Base-by-base conservation (phyloP, 2,113 vertebrate species). In the Rhombomys opimus region DNA sequence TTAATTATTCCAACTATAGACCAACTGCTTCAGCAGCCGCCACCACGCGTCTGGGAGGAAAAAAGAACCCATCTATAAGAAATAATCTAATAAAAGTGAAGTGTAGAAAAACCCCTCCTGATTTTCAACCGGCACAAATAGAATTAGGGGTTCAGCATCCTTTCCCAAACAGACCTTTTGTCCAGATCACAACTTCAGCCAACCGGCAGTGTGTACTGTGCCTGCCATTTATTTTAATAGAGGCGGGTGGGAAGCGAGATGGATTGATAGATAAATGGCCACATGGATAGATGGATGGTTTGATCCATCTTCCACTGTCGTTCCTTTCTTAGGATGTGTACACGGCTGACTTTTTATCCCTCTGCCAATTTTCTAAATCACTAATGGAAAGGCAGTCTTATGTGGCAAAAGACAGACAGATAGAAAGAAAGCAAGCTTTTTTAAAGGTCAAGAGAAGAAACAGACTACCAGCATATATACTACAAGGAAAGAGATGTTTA, bases 11-110 rank as follows among this genome's bases (percentile, higher is more conserved):
- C 98, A 99, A 99, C 99, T 99, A 99, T 99, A 99, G 99, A 99
- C 99, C 99, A 99, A 99, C 99, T 99, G 99, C 99, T 98, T 98
- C 99, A 98, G 99, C 99, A 98, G 99, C 99, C 99, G 99, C 99
- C 99, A 99, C 99, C 99, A 99, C 99, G 99, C 99, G 99, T 99
- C 99, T 99, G 99, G 99, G 98, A 98, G 98, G 98, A 98, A 98
- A 99, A 98, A 98, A 98, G 98, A 99, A 98, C 98, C 98, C 99
- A 99, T 99, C 99, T 99, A 98, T 98, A 99, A 98, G 99, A 98
- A 99, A 99, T 99, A 99, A 99, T 99, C 99, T 99, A 99, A 99
- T 99, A 99, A 99, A 97, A 98, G 98, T 99, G 99, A 99, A 99
- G 99, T 99, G 99, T 99, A 99, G 99, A 99, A 99, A 99, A 99